These are phyloP conservation scores for Phocoena sinus DNA, from an alignment of 2,113 vertebrate genomes.

Conservation along the genomic window DNA sequence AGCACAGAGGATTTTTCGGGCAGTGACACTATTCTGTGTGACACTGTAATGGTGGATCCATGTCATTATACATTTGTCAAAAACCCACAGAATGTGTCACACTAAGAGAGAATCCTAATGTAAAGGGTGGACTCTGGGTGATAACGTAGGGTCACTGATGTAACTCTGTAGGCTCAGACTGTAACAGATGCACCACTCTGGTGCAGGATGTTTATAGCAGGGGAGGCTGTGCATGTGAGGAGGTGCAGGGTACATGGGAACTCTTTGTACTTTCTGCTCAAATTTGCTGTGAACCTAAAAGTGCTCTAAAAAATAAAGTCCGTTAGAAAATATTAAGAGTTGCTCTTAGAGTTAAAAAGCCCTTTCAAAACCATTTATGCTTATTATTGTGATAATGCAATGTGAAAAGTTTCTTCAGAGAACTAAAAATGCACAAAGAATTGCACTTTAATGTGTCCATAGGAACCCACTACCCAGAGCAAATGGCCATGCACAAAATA, in stretches of 20 bases:
- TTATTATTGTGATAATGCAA: constrained; percentile 16
- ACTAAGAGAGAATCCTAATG: neutral
- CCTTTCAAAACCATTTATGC: constrained; percentile 17
- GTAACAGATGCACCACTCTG: neutral
- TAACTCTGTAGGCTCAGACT: neutral
- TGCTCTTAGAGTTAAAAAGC: constrained; percentile 33
- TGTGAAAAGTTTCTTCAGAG: constrained; percentile 14
- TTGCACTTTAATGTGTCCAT: neutral
- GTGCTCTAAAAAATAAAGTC: constrained; percentile 16
- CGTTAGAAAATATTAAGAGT: neutral
- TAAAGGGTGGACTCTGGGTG: neutral
- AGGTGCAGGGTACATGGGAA: neutral
- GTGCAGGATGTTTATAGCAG: neutral
- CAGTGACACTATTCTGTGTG: neutral
- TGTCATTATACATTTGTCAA: neutral
- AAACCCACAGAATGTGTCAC: neutral
- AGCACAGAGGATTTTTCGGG: neutral
- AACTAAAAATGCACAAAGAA: constrained; percentile 26
- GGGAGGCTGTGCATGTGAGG: neutral
- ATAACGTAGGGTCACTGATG: neutral
- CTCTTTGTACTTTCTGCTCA: constrained; percentile 21
- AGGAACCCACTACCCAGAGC: neutral
- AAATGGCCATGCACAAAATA: neutral
- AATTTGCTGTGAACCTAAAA: neutral
- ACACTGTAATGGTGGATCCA: neutral